phyloP scores from a whole-genome alignment of 2,888 invertebrate species.

The Thereva unica region DNA sequence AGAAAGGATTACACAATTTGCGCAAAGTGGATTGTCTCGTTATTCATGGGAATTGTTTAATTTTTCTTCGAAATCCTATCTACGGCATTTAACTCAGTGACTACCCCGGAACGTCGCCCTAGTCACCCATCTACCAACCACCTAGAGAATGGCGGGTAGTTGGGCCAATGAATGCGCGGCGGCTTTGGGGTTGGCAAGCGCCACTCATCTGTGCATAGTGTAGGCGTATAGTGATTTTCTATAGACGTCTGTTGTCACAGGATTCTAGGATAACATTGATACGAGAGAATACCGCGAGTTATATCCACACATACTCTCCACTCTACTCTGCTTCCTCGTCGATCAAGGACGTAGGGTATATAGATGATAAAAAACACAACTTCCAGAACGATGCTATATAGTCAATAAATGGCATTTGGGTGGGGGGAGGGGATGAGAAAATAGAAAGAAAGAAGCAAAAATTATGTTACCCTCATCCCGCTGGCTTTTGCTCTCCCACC shows the following conservation, averaged over 20 bases:
- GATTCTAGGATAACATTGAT: too few relatives aligned
- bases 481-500: background rate
- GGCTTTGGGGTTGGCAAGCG: too few relatives aligned
- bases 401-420: background rate
- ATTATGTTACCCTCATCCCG: conserved; percentile 22
- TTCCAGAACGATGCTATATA: background rate
- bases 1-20: conserved; percentile 46
- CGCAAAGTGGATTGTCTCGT: conserved; percentile 46
- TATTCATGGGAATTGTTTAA: conserved; percentile 46
- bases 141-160: too few relatives aligned
- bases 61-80: conserved; percentile 40
- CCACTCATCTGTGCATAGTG: too few relatives aligned
- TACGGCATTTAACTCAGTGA: conserved; percentile 19
- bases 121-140: too few relatives aligned
- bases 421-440: background rate
- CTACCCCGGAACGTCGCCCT: too few relatives aligned
- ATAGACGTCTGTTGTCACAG: too few relatives aligned
- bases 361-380: conserved; percentile 10
- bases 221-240: too few relatives aligned
- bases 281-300: too few relatives aligned
- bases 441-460: conserved; percentile 1
- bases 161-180: too few relatives aligned
- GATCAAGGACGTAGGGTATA: background rate
- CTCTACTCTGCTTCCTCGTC: too few relatives aligned
- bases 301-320: too few relatives aligned